Evolutionary conservation across 2,888 invertebrate species (phyloP).

Genomic region (Notocelia uddmanniana): DNA sequence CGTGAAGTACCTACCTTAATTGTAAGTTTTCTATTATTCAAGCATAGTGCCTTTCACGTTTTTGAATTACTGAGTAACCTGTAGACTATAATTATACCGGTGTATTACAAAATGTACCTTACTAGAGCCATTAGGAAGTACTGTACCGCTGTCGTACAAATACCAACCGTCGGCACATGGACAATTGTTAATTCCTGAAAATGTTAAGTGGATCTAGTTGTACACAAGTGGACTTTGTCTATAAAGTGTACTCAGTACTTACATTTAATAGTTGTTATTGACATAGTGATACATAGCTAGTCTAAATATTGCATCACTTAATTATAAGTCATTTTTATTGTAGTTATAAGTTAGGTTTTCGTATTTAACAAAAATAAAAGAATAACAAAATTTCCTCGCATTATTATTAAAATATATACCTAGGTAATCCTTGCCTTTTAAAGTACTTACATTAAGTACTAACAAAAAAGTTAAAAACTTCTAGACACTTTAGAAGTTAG

Average conservation of each 20-base stretch:
- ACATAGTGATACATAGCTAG: conserved; percentile 62
- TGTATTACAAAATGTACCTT: conserved; percentile 36
- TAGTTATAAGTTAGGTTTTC: conserved; percentile 65
- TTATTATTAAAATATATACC: conserved; percentile 15
- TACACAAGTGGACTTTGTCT: conserved; percentile 55
- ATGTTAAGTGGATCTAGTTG: conserved; percentile 67
- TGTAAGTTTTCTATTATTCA: conserved; percentile 64
- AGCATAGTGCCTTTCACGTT: conserved; percentile 82
- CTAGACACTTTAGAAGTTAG: no score
- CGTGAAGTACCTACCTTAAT: conserved; percentile 34
- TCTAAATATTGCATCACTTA: conserved; percentile 71
- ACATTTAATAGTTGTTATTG: conserved; percentile 62
- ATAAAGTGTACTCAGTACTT: conserved; percentile 59
- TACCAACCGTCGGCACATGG: conserved; percentile 2
- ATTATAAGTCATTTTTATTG: conserved; percentile 74
- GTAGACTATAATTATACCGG: conserved; percentile 39
- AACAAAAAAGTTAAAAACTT: no score
- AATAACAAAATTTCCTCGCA: conserved; percentile 22
- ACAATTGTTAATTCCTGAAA: conserved; percentile 49
- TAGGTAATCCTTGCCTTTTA: not conserved
- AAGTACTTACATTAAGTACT: no score
- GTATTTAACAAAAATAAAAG: conserved; percentile 65
- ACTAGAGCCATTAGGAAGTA: conserved; percentile 22
- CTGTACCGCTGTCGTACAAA: conserved; percentile 4
- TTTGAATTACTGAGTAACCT: conserved; percentile 56